Conservation (phyloP, 1,140 invertebrate species). For the Oscheius sp. region DNA sequence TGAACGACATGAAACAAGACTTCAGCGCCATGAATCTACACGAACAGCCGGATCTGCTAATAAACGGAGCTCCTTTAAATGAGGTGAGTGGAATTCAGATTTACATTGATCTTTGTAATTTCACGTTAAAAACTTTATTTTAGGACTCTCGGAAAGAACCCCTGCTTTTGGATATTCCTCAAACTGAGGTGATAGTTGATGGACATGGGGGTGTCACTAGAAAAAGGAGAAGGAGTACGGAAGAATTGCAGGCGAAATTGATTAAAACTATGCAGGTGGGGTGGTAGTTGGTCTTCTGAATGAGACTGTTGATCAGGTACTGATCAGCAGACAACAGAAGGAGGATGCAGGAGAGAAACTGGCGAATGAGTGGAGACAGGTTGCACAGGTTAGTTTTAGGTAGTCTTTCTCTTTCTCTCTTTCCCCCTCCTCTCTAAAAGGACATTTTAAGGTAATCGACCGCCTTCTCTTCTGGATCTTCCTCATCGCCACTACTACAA, state of each 20-base stretch:
- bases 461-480: conserved; percentile 69
- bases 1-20: conserved; percentile 11
- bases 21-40: background rate
- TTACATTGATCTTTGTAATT: background rate
- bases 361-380: conserved; percentile 66
- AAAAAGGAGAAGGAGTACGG: conserved; percentile 27
- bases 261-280: conserved; percentile 48
- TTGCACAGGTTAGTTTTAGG: conserved; percentile 63
- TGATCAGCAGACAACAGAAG: conserved; percentile 57
- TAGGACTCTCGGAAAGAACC: background rate
- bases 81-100: background rate
- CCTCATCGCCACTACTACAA: conserved; percentile 64
- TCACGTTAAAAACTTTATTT: background rate
- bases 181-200: background rate
- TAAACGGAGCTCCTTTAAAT: background rate
- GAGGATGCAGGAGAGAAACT: conserved; percentile 60
- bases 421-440: background rate
- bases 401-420: background rate
- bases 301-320: conserved; percentile 47
- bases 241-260: conserved; percentile 37
- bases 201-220: background rate
- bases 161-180: conserved; percentile 2
- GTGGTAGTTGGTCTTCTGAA: background rate
- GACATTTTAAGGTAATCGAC: conserved; percentile 60
- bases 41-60: background rate